Percentiles rank a stretch among this genome's conserved stretches.
These are phyloP conservation scores for Paratilapia polleni DNA, from an alignment of 2,113 vertebrate genomes.

Conservation along the genomic window DNA sequence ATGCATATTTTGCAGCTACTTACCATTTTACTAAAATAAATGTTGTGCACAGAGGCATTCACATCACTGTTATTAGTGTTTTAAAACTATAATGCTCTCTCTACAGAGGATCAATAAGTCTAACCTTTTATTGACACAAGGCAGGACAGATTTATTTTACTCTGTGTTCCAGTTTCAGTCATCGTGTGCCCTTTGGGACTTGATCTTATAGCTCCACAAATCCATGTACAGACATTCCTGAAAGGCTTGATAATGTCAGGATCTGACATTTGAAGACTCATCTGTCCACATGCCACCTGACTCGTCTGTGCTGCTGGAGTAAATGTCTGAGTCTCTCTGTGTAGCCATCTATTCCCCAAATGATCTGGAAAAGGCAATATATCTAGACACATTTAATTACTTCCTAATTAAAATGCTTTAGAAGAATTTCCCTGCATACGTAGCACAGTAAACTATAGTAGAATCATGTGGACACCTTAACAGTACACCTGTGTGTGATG, in stretches of 20 bases:
- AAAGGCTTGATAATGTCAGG: constrained; percentile 27
- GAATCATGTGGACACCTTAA: not conserved
- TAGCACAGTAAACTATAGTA: too few species aligned
- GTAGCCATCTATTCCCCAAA: not conserved
- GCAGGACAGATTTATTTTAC: constrained; percentile 7
- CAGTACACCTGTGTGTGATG: not conserved
- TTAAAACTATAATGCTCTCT: not conserved
- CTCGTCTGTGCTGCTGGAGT: not conserved
- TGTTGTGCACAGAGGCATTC: not conserved
- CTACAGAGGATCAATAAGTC: not conserved
- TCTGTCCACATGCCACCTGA: constrained; percentile 8
- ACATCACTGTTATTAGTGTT: not conserved
- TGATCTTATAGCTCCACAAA: constrained; percentile 5
- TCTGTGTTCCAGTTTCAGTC: not conserved
- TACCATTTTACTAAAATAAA: not conserved
- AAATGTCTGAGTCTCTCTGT: not conserved
- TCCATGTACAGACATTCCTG: not conserved
- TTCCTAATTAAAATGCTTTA: constrained; percentile 6
- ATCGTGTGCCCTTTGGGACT: not conserved
- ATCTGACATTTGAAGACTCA: constrained; percentile 42
- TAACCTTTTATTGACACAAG: not conserved
- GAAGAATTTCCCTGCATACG: not conserved
- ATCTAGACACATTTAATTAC: not conserved
- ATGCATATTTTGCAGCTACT: not conserved
- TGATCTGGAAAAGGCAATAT: not conserved